Evolutionary conservation across 1,140 invertebrate species (phyloP), one percentile per base, ranked within the genome.

Genomic region (Bombus waltoni): DNA sequence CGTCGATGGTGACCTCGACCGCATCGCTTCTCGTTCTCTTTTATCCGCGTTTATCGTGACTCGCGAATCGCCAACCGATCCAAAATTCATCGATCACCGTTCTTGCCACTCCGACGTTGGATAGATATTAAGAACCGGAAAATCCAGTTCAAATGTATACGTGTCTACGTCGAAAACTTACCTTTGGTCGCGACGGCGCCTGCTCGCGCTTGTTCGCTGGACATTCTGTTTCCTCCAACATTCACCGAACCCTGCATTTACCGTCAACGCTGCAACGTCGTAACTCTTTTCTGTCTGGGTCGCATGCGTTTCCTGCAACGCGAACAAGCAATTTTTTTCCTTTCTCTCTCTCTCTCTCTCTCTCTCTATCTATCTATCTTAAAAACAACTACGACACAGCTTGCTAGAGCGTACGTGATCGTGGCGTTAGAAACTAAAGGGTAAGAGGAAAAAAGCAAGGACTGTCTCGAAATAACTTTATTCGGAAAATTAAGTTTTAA

Each of bases 161-260:
- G n/a, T 32, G 28, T 18, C 32, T 28, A 2, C 53, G 11, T 35
- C 38, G 32, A 57, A 18, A 25, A 80, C 83, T 89, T 85, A 93
- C 92, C 91, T 90, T 89, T 92, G 75, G 78, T 88, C 74, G 88
- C 73, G 77, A 88, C 75, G 71, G 87, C 79, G 72, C 87, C 89
- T 18, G 90, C 79, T 71, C 91, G 87, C 81, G 92, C 91, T 81
- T 88, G 91, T 89, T 92, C 91, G 85, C 90, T 90, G 88, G 93
- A 93, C 91, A 93, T 93, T 80, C 90, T 93, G 85, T 72, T 86
- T 86, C 73, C 76, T 91, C 76, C 88, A 88, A 90, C 90, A 86
- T 89, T 82, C 85, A 88, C 91, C 85, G 88, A 80, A 65, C 83
- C 89, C 83, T 89, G 88, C 91, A 91, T 92, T 88, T 88, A 92